Conservation (phyloP, 2,113 vertebrate genomes). For the Todiramphus chloris region DNA sequence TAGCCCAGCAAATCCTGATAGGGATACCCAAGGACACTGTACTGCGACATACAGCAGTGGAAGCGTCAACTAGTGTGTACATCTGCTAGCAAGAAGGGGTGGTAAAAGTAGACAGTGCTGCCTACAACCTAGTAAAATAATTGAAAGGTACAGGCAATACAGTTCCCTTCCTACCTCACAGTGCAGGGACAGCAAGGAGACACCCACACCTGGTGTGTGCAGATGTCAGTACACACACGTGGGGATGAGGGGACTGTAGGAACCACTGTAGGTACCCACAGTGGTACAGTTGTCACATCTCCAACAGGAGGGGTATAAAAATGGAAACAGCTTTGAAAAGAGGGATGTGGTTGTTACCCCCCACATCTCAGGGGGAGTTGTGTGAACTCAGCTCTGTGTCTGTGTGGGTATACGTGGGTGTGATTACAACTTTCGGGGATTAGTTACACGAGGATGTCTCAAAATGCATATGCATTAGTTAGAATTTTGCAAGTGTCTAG, state of each 20-base stretch:
- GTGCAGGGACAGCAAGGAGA: background rate
- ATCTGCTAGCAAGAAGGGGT: background rate
- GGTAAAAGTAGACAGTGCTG: background rate
- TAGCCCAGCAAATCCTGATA: rapidly evolving
- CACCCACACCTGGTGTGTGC: rapidly evolving
- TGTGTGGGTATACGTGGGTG: rapidly evolving
- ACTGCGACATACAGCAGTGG: background rate
- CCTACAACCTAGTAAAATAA: background rate
- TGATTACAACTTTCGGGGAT: background rate
- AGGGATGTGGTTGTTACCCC: background rate
- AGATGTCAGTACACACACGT: rapidly evolving
- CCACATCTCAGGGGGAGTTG: rapidly evolving
- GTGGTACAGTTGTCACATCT: rapidly evolving
- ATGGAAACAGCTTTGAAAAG: background rate
- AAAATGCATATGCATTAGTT: rapidly evolving
- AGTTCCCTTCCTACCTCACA: rapidly evolving
- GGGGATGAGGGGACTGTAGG: background rate
- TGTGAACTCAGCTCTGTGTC: background rate
- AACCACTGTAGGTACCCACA: background rate
- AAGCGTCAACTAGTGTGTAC: background rate
- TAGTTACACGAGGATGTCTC: background rate
- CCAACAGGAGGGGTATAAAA: background rate
- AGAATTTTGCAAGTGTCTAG: background rate
- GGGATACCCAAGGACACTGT: background rate
- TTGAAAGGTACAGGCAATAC: background rate